Conservation (phyloP, 2,888 invertebrate genomes). For the Conus canariensis region DNA sequence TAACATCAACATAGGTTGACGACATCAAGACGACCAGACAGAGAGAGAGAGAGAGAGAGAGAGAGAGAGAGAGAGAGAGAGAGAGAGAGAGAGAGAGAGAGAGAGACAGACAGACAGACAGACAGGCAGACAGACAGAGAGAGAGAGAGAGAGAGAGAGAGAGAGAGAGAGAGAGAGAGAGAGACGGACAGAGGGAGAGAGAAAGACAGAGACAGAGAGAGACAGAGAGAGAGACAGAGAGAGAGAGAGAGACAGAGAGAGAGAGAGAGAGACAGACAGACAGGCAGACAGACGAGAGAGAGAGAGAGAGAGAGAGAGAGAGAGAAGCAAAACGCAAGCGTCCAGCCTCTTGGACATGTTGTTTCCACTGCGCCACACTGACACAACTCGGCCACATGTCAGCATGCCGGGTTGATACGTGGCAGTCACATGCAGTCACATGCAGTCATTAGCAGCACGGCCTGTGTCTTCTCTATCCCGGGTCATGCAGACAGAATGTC, state of each 20-base stretch:
- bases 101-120: not conserved
- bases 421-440: too few relatives aligned
- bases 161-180: not conserved
- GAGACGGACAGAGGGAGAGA: not conserved
- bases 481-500: too few relatives aligned
- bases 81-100: not conserved
- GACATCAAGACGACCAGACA: not conserved
- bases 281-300: not conserved
- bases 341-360: too few relatives aligned
- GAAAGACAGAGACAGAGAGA: not conserved
- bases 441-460: too few relatives aligned
- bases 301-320: not conserved
- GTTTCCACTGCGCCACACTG: too few relatives aligned
- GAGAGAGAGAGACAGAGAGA: not conserved
- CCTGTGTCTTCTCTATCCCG: too few relatives aligned
- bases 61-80: not conserved
- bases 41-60: not conserved
- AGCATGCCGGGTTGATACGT: too few relatives aligned
- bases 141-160: not conserved
- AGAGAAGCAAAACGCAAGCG: too few relatives aligned
- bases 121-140: not conserved
- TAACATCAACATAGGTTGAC: too few relatives aligned
- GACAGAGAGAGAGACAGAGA: not conserved
- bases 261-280: not conserved
- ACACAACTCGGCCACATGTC: too few relatives aligned